A percentile compares a stretch with the other conserved stretches of the same genome.
Conservation (phyloP, 2,797 vertebrate species). For the Chrysocyon brachyurus region DNA sequence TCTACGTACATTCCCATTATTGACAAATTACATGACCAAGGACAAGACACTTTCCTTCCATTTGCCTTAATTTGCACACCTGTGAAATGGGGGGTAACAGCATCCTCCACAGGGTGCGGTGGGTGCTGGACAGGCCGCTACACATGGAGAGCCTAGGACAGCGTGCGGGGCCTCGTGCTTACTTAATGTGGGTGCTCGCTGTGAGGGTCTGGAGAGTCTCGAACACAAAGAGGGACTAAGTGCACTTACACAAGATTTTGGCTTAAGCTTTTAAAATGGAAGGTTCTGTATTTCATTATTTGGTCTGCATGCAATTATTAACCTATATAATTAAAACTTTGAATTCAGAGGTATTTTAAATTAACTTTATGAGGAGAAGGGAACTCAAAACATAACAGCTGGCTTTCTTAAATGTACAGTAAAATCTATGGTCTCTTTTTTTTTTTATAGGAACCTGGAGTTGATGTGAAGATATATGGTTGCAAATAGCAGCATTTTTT, state of each 20-base stretch:
- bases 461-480: not conserved
- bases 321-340: not conserved
- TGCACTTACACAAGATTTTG: not conserved
- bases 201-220: not conserved
- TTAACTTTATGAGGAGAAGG: constrained; percentile 9
- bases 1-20: not conserved
- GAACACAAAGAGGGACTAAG: not conserved
- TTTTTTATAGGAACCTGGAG: not conserved
- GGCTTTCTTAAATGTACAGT: not conserved
- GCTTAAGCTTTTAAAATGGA: not conserved
- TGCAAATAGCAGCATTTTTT: not conserved
- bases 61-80: not conserved
- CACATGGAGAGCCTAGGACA: not conserved
- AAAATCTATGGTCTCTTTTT: not conserved
- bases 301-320: not conserved
- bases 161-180: not conserved
- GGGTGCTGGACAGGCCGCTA: not conserved
- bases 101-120: not conserved
- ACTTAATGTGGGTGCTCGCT: not conserved
- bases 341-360: not conserved
- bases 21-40: not conserved
- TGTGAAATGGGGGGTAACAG: not conserved
- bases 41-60: not conserved
- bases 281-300: not conserved
- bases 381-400: not conserved